Evolutionary conservation across 2,113 vertebrate genomes (phyloP).

Genomic region (Catharus bicknelli): DNA sequence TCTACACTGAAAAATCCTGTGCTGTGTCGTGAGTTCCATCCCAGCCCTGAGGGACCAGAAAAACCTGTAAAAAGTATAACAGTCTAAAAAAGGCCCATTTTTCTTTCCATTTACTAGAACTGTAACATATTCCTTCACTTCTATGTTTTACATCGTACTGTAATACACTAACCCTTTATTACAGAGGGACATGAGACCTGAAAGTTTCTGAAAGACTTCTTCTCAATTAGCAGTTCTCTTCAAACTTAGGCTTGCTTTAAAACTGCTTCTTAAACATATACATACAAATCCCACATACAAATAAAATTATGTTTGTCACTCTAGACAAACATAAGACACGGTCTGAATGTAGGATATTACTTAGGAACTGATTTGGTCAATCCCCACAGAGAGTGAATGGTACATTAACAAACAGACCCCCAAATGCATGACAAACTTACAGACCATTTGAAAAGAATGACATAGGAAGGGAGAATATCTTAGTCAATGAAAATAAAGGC

Average conservation of each 20-base stretch:
- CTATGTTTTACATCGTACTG: not conserved
- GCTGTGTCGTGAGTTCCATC: not conserved
- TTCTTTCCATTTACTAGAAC: not conserved
- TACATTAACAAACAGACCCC: not conserved
- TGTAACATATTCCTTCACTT: not conserved
- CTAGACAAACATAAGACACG: not conserved
- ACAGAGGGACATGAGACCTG: not conserved
- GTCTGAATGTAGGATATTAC: not conserved
- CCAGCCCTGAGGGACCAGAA: not conserved
- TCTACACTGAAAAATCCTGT: not conserved
- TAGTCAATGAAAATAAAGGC: not conserved
- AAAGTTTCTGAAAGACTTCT: not conserved
- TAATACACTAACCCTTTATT: not conserved
- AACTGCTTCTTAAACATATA: not conserved
- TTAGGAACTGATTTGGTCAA: not conserved
- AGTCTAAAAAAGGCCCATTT: not conserved
- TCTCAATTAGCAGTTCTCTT: not conserved
- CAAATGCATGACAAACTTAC: not conserved
- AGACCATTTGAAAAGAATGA: not conserved
- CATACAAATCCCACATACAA: not conserved
- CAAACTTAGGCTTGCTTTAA: not conserved
- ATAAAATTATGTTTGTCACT: not conserved
- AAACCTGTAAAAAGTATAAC: not conserved
- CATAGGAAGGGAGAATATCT: not conserved
- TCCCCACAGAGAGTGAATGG: not conserved